A percentile compares a stretch with the other conserved stretches of the same genome.
These are phyloP conservation scores for Diogma glabrata DNA, from an alignment of 2,888 invertebrate genomes.

Conservation along the genomic window DNA sequence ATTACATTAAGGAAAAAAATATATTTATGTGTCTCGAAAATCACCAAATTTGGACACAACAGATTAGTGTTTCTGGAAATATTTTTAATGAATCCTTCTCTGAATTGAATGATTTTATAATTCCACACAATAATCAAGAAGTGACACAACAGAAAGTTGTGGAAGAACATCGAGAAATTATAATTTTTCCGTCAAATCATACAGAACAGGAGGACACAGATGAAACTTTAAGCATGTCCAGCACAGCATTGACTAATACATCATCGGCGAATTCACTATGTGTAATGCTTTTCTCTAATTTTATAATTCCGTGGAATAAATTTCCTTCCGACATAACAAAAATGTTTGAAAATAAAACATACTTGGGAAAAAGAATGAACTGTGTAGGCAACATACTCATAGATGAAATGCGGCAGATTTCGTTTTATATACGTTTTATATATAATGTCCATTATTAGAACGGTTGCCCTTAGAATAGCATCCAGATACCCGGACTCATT, in stretches of 20 bases:
- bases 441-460: conserved; percentile 1
- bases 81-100: neutral
- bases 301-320: conserved; percentile 1
- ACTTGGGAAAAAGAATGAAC: neutral
- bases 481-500: neutral
- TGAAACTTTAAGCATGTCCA: neutral
- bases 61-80: neutral
- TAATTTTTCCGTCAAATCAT: neutral
- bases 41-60: neutral
- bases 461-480: neutral
- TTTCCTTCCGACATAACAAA: neutral
- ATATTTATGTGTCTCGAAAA: neutral
- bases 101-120: neutral
- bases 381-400: neutral
- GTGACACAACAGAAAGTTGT: neutral
- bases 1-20: neutral
- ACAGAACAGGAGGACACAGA: neutral
- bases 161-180: neutral
- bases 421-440: too few relatives aligned
- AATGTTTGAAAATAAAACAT: neutral
- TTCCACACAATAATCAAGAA: neutral
- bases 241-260: neutral
- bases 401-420: too few relatives aligned
- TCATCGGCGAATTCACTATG: neutral
- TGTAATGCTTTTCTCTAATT: neutral